Percentiles rank a stretch among this genome's conserved stretches.
phyloP scores from a whole-genome alignment of 2,888 invertebrate species.

The Papilio gigon region DNA sequence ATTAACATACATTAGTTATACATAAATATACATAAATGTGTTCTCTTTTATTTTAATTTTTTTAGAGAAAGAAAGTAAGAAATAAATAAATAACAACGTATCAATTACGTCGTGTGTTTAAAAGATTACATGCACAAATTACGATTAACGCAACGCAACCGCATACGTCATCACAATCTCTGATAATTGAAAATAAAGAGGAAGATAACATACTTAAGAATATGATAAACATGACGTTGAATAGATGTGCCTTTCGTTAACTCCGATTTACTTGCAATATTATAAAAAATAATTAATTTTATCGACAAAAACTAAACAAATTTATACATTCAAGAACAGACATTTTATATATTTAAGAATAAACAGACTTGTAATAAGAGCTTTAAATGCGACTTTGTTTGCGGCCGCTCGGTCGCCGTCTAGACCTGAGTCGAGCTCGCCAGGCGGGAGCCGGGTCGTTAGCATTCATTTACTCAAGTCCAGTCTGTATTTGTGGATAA shows the following conservation, averaged over 20 bases:
- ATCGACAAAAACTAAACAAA: too few relatives aligned
- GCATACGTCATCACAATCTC: too few relatives aligned
- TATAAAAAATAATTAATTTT: too few relatives aligned
- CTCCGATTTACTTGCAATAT: too few relatives aligned
- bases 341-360: constrained; percentile 1
- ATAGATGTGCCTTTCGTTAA: too few relatives aligned
- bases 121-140: too few relatives aligned
- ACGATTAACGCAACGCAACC: too few relatives aligned
- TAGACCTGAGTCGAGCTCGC: constrained; percentile 13
- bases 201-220: too few relatives aligned
- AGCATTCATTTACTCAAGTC: constrained; percentile 57
- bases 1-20: constrained; percentile 1
- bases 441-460: constrained; percentile 50
- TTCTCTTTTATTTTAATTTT: too few relatives aligned
- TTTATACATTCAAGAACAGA: not conserved
- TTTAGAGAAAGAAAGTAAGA: too few relatives aligned
- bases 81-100: not conserved
- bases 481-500: constrained; percentile 53
- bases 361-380: constrained; percentile 15
- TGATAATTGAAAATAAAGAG: too few relatives aligned
- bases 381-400: constrained; percentile 23
- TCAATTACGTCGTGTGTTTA: not conserved
- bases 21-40: not conserved
- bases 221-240: too few relatives aligned
- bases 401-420: not conserved